Percentiles rank a stretch among this genome's conserved stretches.
phyloP scores from a whole-genome alignment of 2,113 vertebrate genomes.

The Rhea americana region DNA sequence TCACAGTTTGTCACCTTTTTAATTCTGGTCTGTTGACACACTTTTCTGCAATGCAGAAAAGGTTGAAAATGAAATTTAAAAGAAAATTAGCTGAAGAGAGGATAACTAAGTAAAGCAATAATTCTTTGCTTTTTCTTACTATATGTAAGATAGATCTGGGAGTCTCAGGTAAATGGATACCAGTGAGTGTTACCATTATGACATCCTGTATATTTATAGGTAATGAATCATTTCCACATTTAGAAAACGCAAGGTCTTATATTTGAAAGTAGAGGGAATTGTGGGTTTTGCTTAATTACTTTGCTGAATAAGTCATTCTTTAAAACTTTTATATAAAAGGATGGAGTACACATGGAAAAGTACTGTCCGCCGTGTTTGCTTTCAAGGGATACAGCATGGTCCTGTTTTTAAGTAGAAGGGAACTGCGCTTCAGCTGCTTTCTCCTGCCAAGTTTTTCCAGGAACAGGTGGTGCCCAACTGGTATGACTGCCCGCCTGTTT shows the following conservation, averaged over 20 bases:
- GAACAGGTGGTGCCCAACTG: background rate
- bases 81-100: slow-evolving; percentile 60
- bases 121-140: background rate
- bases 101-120: background rate
- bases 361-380: background rate
- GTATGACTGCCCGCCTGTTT: background rate
- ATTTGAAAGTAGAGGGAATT: background rate
- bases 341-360: background rate
- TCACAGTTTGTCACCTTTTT: slow-evolving; percentile 79
- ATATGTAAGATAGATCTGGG: background rate
- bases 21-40: slow-evolving; percentile 72
- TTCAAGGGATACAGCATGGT: rapidly evolving
- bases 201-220: background rate
- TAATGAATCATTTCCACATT: background rate
- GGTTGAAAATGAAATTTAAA: slow-evolving; percentile 68
- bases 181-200: background rate
- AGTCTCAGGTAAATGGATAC: background rate
- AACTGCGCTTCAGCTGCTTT: background rate
- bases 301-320: background rate
- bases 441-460: background rate
- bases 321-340: background rate
- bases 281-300: background rate
- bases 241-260: background rate
- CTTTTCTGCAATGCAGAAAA: slow-evolving; percentile 57
- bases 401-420: background rate